Base-by-base conservation (phyloP, 2,797 vertebrate genomes). In the Hipposideros larvatus region DNA sequence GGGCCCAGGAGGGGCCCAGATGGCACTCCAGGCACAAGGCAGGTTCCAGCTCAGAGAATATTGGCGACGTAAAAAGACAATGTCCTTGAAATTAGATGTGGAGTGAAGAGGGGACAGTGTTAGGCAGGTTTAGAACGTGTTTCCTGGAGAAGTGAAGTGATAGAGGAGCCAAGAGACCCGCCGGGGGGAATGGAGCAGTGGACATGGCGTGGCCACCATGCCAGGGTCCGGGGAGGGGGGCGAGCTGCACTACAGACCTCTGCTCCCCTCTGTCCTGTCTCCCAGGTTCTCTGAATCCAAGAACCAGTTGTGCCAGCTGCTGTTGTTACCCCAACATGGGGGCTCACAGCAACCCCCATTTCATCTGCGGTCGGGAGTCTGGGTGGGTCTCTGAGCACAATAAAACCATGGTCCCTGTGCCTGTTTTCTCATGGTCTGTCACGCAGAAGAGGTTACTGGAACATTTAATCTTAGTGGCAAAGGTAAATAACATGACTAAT, bases 231-330 rank as follows among this genome's bases (percentile, higher is more conserved):
- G 3, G 31, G 70, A 19, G 3, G 22, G 31, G 15, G 26, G 43
- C 11, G 26, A 3, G 55, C n/a, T 51, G 74, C 57, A 43, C n/a
- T 3, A 7, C 7, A 28, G 91, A 21, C n/a, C 53, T 26, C 5
- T 8, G 46, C 1, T 0, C 7, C 11, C 1, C 11, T 31, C 43
- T 9, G 41, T 31, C 41, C 43, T 0, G 13, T 21, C 71, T n/a
- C 21, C 21, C 53, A 53, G 87, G 15, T 4, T 43, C 53, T 28
- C 53, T 4, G 43, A 46, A 7, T 28, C 31, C 14, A 31, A 28
- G 37, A 37, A 13, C 74, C 18, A 4, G 13, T 1, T 6, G 13
- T 61, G 16, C 55, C 46, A 34, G 55, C 46, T 18, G 28, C 46
- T 9, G 4, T 57, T 6, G 26, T 63, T 18, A 61, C 55, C 14